Base-by-base conservation (phyloP, 2,888 invertebrate genomes). In the Leptopilina drosophilae region DNA sequence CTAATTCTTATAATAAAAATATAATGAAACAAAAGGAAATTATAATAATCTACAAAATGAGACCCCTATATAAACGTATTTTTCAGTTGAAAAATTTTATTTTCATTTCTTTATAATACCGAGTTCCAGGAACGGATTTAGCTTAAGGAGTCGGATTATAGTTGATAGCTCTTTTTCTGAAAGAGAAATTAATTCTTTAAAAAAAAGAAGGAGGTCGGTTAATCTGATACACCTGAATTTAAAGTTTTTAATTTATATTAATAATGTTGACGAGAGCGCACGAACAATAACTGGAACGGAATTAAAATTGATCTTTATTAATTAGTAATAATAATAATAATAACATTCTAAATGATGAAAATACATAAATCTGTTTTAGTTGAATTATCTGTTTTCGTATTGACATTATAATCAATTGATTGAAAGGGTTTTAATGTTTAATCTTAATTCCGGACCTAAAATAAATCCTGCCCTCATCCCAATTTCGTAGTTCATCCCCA, bases 401-500 rank as follows among this genome's bases (percentile, higher is more conserved):
- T 33, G 11, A 40, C 33, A 12, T 33, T 3, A 33, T 14, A 33
- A 26, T 64, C 33, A 64, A 64, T 64, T 33, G 40, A 40, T 14
- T 64, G 64, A 33, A 64, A 12, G 9, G 40, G 33, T n/a, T 15
- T 26, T 33, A 64, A 33, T 5, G 11, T 33, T 64, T 64, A 64
- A 64, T 64, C 33, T 26, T 40, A 33, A 26, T 33, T 12, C 33
- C 64, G 12, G 12, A 33, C 64, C 64, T 64, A 64, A 33, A 64
- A 64, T 64, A 64, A 64, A 62, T 64, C 64, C 64, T 40, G 33
- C 64, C 14, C 33, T 33, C 33, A 14, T 64, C 33, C 64, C 20
- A 64, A 33, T 6, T 64, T 6, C 33, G 9, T 15, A 9, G 3
- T 64, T 20, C 26, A 40, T 33, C 64, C 33, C 64, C 64, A 9